Evolutionary conservation across 92 coral and sea anemone genomes (phyloP).

Genomic region (Galaxea fascicularis): DNA sequence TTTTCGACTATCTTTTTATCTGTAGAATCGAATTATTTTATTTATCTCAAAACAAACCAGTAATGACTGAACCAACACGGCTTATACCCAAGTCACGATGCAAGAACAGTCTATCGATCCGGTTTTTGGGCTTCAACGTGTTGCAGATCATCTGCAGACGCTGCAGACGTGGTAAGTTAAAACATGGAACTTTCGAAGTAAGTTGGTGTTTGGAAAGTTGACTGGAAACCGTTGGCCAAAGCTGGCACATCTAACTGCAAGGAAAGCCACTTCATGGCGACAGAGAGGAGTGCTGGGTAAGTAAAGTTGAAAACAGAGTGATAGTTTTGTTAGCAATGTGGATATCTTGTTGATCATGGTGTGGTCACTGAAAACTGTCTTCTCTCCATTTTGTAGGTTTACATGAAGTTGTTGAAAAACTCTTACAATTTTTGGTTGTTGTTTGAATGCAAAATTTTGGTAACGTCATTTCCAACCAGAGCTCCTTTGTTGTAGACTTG

Average conservation of each 20-base stretch:
- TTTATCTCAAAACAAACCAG: neutral
- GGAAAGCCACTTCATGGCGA: too few species aligned
- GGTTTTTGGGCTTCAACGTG: too few species aligned
- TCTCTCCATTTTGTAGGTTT: neutral
- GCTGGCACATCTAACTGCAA: too few species aligned
- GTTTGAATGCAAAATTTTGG: conserved; percentile 5
- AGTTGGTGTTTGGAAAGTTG: conserved; percentile 32
- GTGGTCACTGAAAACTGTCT: too few species aligned
- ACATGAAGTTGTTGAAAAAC: conserved; percentile 18
- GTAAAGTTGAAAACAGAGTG: too few species aligned
- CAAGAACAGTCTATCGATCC: neutral
- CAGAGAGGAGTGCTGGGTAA: too few species aligned
- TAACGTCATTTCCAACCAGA: conserved; percentile 39
- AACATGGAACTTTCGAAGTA: conserved; percentile 55
- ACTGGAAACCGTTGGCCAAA: too few species aligned
- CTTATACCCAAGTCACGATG: neutral
- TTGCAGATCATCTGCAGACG: too few species aligned
- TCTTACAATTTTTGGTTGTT: conserved; percentile 22
- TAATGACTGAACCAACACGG: neutral
- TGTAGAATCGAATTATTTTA: neutral
- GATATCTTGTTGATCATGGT: too few species aligned
- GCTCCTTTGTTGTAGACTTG: conserved; percentile 50
- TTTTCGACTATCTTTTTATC: too few species aligned
- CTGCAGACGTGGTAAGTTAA: conserved; percentile 44
- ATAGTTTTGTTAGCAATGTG: too few species aligned